These are phyloP conservation scores for Caenorhabditis briggsae DNA, from an alignment of 1,140 invertebrate genomes.

Conservation along the genomic window DNA sequence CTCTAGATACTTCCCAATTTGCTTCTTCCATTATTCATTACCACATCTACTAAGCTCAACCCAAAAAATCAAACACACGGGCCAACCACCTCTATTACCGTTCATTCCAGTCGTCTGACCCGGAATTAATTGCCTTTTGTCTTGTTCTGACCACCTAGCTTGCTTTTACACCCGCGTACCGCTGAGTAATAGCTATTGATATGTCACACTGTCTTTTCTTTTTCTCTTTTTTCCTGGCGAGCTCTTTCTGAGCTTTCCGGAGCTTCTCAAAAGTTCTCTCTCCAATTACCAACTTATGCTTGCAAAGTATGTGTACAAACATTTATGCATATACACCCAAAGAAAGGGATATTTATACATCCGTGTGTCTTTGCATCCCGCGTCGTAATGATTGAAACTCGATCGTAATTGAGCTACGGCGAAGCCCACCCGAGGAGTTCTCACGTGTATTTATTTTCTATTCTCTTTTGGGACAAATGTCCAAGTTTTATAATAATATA, in stretches of 20 bases:
- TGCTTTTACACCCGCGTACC: conserved; percentile 1
- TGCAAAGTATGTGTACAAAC: conserved; percentile 52
- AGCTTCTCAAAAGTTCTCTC: neutral
- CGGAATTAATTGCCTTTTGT: conserved; percentile 53
- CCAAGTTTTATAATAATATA: conserved; percentile 5
- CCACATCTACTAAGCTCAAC: too few species aligned
- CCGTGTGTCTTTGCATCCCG: conserved; percentile 8
- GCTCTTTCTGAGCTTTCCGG: neutral
- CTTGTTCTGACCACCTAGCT: conserved; percentile 35
- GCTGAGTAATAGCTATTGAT: conserved; percentile 50
- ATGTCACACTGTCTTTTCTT: neutral
- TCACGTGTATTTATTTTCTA: conserved; percentile 45
- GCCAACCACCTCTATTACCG: neutral
- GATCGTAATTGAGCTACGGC: conserved; percentile 42
- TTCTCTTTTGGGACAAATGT: neutral
- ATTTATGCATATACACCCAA: conserved; percentile 46
- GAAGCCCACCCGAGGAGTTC: neutral
- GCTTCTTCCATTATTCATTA: too few species aligned
- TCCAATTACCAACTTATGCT: conserved; percentile 47
- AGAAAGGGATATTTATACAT: conserved; percentile 46
- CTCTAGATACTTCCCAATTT: too few species aligned
- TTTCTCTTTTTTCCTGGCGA: neutral
- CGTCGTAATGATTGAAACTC: conserved; percentile 52
- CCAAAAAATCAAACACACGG: too few species aligned
- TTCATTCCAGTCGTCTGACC: conserved; percentile 21